Conservation (phyloP, 2,113 vertebrate genomes). For the Trogon melanurus region DNA sequence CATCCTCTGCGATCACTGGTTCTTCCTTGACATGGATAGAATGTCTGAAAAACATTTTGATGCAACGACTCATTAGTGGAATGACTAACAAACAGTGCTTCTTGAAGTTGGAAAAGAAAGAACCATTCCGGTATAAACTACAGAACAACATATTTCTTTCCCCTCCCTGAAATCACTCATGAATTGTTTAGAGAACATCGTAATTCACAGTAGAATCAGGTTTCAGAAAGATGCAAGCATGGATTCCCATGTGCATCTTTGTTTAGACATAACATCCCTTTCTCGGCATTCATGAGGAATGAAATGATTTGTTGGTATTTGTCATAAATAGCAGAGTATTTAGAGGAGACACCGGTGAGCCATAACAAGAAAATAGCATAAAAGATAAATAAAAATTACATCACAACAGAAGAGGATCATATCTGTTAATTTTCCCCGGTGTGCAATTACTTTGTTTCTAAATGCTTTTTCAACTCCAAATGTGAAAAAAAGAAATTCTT, state of each 20-base stretch:
- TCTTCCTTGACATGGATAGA: conserved; percentile 98
- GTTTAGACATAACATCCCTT: conserved; percentile 55
- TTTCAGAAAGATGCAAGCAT: conserved; percentile 49
- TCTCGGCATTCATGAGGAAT: conserved; percentile 62
- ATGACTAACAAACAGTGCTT: neutral
- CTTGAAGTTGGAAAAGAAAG: neutral
- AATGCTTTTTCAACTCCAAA: conserved; percentile 41
- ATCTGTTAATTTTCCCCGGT: neutral
- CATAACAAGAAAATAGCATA: conserved; percentile 21
- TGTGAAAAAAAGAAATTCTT: neutral
- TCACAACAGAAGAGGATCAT: neutral
- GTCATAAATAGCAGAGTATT: conserved; percentile 55
- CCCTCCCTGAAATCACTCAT: conserved; percentile 6
- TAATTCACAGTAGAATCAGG: conserved; percentile 32
- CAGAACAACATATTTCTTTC: neutral
- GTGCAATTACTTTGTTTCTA: conserved; percentile 32
- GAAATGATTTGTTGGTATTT: conserved; percentile 73
- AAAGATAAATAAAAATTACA: conserved; percentile 38
- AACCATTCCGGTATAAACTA: neutral
- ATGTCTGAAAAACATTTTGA: conserved; percentile 82
- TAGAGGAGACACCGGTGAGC: conserved; percentile 8
- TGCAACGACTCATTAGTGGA: neutral
- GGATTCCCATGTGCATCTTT: conserved; percentile 69
- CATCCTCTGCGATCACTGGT: conserved; percentile 96
- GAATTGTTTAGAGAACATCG: conserved; percentile 23